phyloP scores from a whole-genome alignment of 35 echinoderm and acorn worm species.

The Heliocidaris tuberculata region DNA sequence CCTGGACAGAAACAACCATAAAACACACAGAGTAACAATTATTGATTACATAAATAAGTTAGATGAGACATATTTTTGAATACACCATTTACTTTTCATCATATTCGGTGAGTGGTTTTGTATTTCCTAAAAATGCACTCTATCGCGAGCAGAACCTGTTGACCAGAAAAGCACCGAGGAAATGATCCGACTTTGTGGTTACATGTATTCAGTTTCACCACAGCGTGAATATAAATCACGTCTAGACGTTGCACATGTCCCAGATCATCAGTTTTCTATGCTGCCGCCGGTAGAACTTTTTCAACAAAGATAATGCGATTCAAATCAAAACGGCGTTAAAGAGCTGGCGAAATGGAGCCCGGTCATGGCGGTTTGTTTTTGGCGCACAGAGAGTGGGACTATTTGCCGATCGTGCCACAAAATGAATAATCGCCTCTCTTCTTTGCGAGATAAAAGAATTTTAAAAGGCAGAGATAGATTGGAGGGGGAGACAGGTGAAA shows the following conservation, averaged over 20 bases:
- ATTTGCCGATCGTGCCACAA: conserved; percentile 1
- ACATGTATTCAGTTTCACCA: neutral
- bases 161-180: too few relatives aligned
- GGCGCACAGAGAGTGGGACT: neutral
- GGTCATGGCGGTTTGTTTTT: conserved; percentile 2
- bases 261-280: neutral
- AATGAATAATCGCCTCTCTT: neutral
- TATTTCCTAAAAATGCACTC: too few relatives aligned
- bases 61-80: too few relatives aligned
- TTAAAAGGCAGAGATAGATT: neutral
- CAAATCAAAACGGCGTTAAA: neutral
- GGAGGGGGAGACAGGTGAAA: neutral
- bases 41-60: too few relatives aligned
- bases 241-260: neutral
- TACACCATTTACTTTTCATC: too few relatives aligned
- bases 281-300: neutral
- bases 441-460: neutral
- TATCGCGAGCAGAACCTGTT: too few relatives aligned
- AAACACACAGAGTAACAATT: too few relatives aligned
- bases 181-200: too few relatives aligned
- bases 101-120: too few relatives aligned
- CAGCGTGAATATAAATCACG: neutral
- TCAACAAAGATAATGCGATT: neutral
- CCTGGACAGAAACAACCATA: too few relatives aligned
- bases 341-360: neutral